phyloP scores from a whole-genome alignment of 2,888 invertebrate genomes.

The Diabrotica balteata region DNA sequence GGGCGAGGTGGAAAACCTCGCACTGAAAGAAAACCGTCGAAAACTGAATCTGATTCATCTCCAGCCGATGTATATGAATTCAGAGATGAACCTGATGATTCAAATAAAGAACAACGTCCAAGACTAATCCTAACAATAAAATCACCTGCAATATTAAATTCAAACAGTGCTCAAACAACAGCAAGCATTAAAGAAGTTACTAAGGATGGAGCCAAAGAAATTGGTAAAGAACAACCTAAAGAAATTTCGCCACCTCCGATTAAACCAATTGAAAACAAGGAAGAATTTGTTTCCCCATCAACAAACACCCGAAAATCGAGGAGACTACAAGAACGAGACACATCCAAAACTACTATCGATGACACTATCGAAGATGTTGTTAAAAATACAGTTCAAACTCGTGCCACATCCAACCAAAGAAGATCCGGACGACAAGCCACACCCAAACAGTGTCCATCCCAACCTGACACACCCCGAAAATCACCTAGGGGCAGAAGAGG shows the following conservation, averaged over 20 bases:
- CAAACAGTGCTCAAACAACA: slow-evolving; percentile 49
- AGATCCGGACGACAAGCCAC: slow-evolving; percentile 64
- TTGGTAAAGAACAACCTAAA: slow-evolving; percentile 41
- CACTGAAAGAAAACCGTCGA: slow-evolving; percentile 65
- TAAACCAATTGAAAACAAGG: slow-evolving; percentile 65
- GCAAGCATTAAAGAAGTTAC: slow-evolving; percentile 62
- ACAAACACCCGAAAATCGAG: slow-evolving; percentile 81
- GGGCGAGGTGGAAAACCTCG: slow-evolving; percentile 62
- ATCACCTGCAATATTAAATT: slow-evolving; percentile 65
- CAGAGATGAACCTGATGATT: slow-evolving; percentile 86
- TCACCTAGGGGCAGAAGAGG: slow-evolving; percentile 72
- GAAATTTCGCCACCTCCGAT: slow-evolving; percentile 45
- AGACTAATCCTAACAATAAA: slow-evolving; percentile 84
- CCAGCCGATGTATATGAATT: slow-evolving; percentile 87
- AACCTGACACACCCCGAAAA: slow-evolving; percentile 61
- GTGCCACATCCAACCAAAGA: slow-evolving; percentile 61
- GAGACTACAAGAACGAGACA: slow-evolving; percentile 79
- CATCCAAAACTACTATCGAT: slow-evolving; percentile 79
- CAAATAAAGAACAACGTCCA: slow-evolving; percentile 70
- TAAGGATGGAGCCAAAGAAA: slow-evolving; percentile 50
- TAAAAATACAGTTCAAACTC: slow-evolving; percentile 67
- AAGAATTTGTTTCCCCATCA: slow-evolving; percentile 69
- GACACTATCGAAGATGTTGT: slow-evolving; percentile 91
- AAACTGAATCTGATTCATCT: slow-evolving; percentile 66
- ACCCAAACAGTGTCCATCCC: slow-evolving; percentile 37